Percentiles rank a stretch among this genome's conserved stretches.
Conservation (phyloP, 2,888 invertebrate genomes). For the Physocephala rufipes region DNA sequence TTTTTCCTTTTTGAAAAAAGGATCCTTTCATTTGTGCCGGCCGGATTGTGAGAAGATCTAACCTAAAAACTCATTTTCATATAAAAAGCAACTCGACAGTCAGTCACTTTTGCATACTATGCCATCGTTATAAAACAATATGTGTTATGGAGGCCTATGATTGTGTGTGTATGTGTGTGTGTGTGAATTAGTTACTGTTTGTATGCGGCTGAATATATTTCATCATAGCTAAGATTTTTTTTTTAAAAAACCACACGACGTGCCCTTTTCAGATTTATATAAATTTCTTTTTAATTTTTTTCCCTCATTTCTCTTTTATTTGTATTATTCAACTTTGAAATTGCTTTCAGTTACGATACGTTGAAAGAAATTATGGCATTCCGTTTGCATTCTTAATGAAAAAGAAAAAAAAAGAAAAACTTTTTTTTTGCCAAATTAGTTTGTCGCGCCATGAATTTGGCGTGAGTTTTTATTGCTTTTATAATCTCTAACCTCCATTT, state of each 20-base stretch:
- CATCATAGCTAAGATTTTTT: conserved; percentile 19
- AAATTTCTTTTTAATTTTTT: no score
- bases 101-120: neutral
- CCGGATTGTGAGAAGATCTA: conserved; percentile 16
- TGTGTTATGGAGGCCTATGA: no score
- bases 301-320: conserved; percentile 8
- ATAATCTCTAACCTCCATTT: neutral
- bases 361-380: conserved; percentile 24
- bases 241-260: neutral
- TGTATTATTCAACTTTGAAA: conserved; percentile 13
- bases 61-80: conserved; percentile 22
- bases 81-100: neutral
- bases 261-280: no score
- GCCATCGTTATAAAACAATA: neutral
- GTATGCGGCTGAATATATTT: neutral
- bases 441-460: conserved; percentile 16
- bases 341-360: conserved; percentile 9
- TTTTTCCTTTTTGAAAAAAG: neutral
- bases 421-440: conserved; percentile 28
- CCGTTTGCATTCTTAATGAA: conserved; percentile 25
- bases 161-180: neutral
- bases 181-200: neutral
- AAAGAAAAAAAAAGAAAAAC: no score
- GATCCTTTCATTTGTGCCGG: conserved; percentile 13
- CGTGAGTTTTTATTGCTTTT: neutral